Conservation (phyloP, 2,888 invertebrate species). For the Tinea semifulvella region DNA sequence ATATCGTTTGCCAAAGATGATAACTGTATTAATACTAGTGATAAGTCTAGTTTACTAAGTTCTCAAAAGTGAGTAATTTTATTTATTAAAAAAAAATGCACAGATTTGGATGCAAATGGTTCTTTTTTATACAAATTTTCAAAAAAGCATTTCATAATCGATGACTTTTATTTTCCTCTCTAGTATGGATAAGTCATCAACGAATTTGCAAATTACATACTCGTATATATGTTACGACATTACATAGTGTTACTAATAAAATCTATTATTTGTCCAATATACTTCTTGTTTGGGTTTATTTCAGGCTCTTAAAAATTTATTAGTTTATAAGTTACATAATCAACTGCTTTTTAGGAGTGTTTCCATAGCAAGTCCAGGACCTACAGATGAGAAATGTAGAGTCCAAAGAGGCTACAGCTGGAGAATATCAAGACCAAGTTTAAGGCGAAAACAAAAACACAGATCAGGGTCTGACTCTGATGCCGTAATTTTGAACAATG, state of each 20-base stretch:
- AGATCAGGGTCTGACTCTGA: constrained; percentile 67
- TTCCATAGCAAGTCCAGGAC: constrained; percentile 33
- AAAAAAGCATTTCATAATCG: background rate
- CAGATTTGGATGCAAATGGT: background rate
- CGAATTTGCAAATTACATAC: no score
- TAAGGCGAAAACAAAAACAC: constrained; percentile 71
- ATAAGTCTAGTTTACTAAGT: constrained; percentile 56
- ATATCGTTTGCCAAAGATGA: constrained; percentile 44
- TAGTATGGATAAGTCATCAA: no score
- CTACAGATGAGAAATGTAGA: constrained; percentile 54
- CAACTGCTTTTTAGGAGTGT: constrained; percentile 47
- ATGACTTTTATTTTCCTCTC: background rate
- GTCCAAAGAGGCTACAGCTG: constrained; percentile 78
- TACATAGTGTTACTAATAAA: no score
- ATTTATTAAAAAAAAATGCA: background rate
- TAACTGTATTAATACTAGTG: constrained; percentile 48
- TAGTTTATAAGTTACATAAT: no score
- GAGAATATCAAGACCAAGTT: constrained; percentile 77
- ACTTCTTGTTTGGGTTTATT: no score
- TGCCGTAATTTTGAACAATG: constrained; percentile 74
- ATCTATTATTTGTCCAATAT: no score
- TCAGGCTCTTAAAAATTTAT: no score
- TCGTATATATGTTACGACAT: no score
- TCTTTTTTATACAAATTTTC: background rate
- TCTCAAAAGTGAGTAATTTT: constrained; percentile 51